Base-by-base conservation (phyloP, 2,888 invertebrate genomes). In the Xylota segnis region DNA sequence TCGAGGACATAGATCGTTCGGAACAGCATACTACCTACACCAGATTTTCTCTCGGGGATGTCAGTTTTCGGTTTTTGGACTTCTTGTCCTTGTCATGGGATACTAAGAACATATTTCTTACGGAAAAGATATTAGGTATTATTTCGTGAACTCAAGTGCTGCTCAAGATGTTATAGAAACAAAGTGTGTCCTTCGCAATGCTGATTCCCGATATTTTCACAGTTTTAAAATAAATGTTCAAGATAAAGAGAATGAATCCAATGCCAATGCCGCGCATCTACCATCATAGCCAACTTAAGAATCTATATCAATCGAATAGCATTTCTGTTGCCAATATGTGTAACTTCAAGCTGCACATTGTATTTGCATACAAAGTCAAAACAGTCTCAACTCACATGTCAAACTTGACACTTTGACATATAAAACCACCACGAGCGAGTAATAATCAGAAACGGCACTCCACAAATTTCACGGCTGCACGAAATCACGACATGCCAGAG, bases 381-480 rank as follows among this genome's bases (percentile, higher is more conserved):
- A 29, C 0, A 43, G 10, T 61, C 14, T 27, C 5, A 5, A 18
- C 27, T 27, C 10, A 45, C 32, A 72, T 72, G 50, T 61, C 72
- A 72, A 52, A 40, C 72, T 56, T 50, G 61, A 61, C 61, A 72
- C 50, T 40, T 50, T 59, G 59, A 71, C 71, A 71, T 37, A 71
- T 61, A 72, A 72, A 72, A 63, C 61, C 29, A 47, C 16, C 14
- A 16, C 45, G 45, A 14, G 14, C 45, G 29, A 40, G 14, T 40
- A n/a, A 40, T 14, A 9, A 63, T 16, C 45, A 14, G 27, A 10
- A 23, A 45, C 5, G 29, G 10, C 47, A 18, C 16, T 47, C 18
- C 9, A 47, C 47, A 50, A 16, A 61, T 61, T 72, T 61, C 16
- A 59, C 59, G 37, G 59, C 40, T 63, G 63, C 72, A 72, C 29